Evolutionary conservation across 2,888 invertebrate species (phyloP), one percentile per base, ranked within the genome.

Genomic region (Biston betularia): DNA sequence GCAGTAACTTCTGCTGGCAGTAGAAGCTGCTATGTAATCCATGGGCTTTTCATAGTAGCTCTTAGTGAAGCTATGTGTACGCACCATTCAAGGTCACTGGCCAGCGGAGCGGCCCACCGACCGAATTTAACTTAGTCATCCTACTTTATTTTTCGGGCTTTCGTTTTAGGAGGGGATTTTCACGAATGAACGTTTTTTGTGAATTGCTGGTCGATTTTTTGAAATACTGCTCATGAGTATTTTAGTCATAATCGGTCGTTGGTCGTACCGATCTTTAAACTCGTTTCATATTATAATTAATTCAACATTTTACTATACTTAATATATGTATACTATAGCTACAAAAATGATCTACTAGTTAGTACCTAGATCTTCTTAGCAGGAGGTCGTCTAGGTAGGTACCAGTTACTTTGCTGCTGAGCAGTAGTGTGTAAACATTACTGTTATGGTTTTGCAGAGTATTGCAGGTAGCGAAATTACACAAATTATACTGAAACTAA

Each of bases 51-150:
- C n/a, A 33, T 66, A 61, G 52, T 46, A 35, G 34, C 53, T 66
- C n/a, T 15, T 55, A 33, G 9, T 14, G 50, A 14, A 46, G 14
- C 59, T 63, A 50, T 63, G 63, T n/a, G n/a, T 49, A 34, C 46
- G 46, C 80, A 78, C 73, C 78, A 80, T 76, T 83, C 85, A 86
- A 92, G 92, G 92, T 89, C 90, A 92, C 91, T 91, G 92, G 81
- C 91, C 91, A 92, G 84, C 75, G 76, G 71, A 77, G 80, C 86
- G 83, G 81, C 86, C 80, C 83, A 82, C 80, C 86, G 84, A 86
- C 87, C 81, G 86, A 87, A 83, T 87, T 87, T 84, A 83, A 87
- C 84, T 78, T 84, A 73, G 82, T 85, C 82, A 84, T 80, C 79
- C 76, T 79, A 77, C 75, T 76, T 79, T 79, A 71, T 74, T 74